These are phyloP conservation scores for Brenthis ino DNA, from an alignment of 2,888 invertebrate genomes.

Conservation along the genomic window DNA sequence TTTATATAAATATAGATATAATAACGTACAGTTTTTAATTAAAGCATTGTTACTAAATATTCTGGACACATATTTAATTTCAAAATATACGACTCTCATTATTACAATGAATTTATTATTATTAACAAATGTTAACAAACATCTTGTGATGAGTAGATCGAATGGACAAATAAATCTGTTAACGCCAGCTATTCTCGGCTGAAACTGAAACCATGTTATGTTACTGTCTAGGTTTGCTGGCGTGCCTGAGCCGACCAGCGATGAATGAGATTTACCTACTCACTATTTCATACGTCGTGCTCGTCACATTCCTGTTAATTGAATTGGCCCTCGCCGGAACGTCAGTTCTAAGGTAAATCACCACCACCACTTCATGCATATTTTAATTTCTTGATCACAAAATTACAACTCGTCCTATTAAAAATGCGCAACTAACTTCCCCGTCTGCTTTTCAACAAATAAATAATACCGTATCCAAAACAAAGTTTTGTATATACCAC, in stretches of 20 bases:
- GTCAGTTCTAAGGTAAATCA: conserved; percentile 64
- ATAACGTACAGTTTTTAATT: too few species aligned
- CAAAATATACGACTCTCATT: too few species aligned
- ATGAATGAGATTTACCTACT: conserved; percentile 95
- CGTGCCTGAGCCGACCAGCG: conserved; percentile 89
- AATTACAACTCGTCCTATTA: neutral
- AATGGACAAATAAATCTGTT: too few species aligned
- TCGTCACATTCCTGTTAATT: conserved; percentile 89
- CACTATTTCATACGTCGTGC: conserved; percentile 91
- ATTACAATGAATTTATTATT: too few species aligned
- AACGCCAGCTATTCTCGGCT: too few species aligned
- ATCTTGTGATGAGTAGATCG: too few species aligned
- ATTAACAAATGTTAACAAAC: too few species aligned
- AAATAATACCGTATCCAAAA: conserved; percentile 4
- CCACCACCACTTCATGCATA: neutral
- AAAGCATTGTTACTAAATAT: too few species aligned
- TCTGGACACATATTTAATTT: too few species aligned
- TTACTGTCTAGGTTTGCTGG: conserved; percentile 84
- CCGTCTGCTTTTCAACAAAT: conserved; percentile 3
- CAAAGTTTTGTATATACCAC: conserved; percentile 44
- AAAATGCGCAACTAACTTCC: conserved; percentile 9
- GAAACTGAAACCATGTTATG: too few species aligned
- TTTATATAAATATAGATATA: too few species aligned
- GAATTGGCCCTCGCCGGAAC: conserved; percentile 82
- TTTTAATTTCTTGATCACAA: neutral